Evolutionary conservation across 2,797 vertebrate species (phyloP).

Genomic region (Tolypeutes matacus): DNA sequence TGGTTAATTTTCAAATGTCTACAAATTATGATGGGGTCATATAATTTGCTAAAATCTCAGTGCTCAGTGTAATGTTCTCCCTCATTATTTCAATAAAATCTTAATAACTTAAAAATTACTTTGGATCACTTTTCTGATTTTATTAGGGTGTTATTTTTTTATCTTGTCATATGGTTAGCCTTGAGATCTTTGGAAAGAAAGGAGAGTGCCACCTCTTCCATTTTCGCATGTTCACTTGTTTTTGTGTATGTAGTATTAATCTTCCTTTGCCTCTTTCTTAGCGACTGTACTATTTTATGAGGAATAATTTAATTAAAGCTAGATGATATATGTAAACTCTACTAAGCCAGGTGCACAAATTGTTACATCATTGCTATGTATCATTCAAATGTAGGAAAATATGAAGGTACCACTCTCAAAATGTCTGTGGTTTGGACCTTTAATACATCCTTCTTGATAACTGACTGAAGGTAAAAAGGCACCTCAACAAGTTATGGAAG

Average conservation of each 20-base stretch:
- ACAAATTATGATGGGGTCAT: not conserved
- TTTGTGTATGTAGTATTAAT: not conserved
- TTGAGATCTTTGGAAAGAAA: not conserved
- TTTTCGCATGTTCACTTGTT: not conserved
- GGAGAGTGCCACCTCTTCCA: not conserved
- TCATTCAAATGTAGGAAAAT: not conserved
- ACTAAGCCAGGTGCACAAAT: not conserved
- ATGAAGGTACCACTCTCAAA: not conserved
- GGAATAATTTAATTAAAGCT: not conserved
- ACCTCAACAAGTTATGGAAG: too few species aligned
- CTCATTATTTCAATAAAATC: not conserved
- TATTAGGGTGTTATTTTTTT: not conserved
- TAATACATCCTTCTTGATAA: not conserved
- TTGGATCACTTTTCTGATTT: not conserved
- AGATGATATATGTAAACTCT: not conserved
- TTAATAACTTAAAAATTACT: not conserved
- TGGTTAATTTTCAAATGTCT: slow-evolving; percentile 20
- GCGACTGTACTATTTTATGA: not conserved
- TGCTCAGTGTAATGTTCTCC: not conserved
- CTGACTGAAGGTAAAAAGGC: not conserved
- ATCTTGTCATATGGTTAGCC: not conserved
- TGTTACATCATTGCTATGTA: not conserved
- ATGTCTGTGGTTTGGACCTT: not conserved
- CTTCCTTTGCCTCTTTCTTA: not conserved
- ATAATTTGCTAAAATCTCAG: not conserved